phyloP scores from a whole-genome alignment of 2,888 invertebrate species.

The Platycheirus rosarum region DNA sequence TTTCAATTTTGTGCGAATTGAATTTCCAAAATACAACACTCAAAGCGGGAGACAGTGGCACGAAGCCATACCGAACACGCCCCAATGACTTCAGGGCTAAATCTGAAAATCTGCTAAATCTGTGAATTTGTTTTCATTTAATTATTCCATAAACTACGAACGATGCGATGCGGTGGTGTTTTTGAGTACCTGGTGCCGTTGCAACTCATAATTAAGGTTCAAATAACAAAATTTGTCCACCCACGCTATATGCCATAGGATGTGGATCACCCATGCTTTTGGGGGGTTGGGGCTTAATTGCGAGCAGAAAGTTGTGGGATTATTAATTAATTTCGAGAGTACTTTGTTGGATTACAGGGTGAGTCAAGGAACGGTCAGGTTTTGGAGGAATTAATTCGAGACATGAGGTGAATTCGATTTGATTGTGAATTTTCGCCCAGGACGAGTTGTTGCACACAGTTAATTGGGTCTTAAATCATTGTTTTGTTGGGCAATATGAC shows the following conservation, averaged over 20 bases:
- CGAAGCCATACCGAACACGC: not conserved
- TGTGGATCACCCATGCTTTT: not conserved
- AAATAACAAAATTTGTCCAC: conserved; percentile 43
- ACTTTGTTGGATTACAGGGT: conserved; percentile 18
- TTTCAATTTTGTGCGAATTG: conserved; percentile 46
- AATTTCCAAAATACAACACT: conserved; percentile 40
- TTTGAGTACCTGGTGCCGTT: not conserved
- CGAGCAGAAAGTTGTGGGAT: conserved; percentile 45
- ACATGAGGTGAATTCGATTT: not conserved
- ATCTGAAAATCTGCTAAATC: conserved; percentile 39
- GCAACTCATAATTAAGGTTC: conserved; percentile 47
- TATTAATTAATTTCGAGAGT: conserved; percentile 50
- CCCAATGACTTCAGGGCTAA: conserved; percentile 20
- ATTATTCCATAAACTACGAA: conserved; percentile 35
- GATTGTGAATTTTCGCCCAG: not conserved
- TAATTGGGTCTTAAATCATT: not conserved
- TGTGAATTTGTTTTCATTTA: conserved; percentile 52
- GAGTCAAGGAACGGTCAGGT: not conserved
- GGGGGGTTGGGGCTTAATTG: conserved; percentile 13
- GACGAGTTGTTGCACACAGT: not conserved
- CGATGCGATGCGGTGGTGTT: not conserved
- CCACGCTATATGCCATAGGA: too few species aligned
- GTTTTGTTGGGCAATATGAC: not conserved
- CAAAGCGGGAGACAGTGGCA: not conserved
- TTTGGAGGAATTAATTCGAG: not conserved